These are phyloP conservation scores for human DNA, from an alignment of 2,113 vertebrate genomes.

Conservation along the genomic window GRCh38 chr2:129295501-129296000, in stretches of 20 bases:
- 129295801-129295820: not conserved
- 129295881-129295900: not conserved
- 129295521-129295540: not conserved
- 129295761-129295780: not conserved
- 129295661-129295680: not conserved
- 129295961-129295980: not conserved
- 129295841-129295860: not conserved
- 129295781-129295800: not conserved
- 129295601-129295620: not conserved
- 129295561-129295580: not conserved
- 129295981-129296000: not conserved
- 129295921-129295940: not conserved
- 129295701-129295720: not conserved
- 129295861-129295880: not conserved
- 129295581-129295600: not conserved
- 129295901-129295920: not conserved
- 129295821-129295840: not conserved
- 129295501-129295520: not conserved
- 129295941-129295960: not conserved
- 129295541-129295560: not conserved
- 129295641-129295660: accelerated
- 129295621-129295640: not conserved
- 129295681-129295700: not conserved
- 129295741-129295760: not conserved
- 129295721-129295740: not conserved